phyloP scores from a whole-genome alignment of 2,888 invertebrate species.

The Chrysodeixis includens region DNA sequence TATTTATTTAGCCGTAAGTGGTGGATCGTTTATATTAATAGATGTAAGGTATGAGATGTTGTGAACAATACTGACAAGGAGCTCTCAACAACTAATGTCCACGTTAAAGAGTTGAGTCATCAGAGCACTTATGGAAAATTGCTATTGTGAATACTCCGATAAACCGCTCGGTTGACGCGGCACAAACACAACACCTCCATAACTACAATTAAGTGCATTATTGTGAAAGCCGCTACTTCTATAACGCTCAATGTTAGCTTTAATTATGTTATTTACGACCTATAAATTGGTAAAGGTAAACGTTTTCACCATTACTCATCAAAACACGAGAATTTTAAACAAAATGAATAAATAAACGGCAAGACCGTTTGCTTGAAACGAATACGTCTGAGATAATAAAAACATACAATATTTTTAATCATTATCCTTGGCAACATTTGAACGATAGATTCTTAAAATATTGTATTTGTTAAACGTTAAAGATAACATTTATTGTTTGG shows the following conservation, averaged over 20 bases:
- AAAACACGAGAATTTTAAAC: slow-evolving; percentile 3
- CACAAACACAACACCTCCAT: slow-evolving; percentile 19
- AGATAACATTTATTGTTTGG: slow-evolving; percentile 13
- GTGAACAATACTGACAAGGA: slow-evolving; percentile 27
- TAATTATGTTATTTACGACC: slow-evolving; percentile 12
- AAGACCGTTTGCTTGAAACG: neutral
- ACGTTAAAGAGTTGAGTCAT: slow-evolving; percentile 38
- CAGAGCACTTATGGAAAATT: slow-evolving; percentile 43
- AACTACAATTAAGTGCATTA: slow-evolving; percentile 36
- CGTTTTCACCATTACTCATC: neutral
- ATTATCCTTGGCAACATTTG: slow-evolving; percentile 17
- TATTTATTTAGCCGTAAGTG: slow-evolving; percentile 28
- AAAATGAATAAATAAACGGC: neutral
- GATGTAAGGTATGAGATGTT: slow-evolving; percentile 7
- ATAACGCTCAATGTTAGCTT: slow-evolving; percentile 6
- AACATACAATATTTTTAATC: slow-evolving; percentile 4
- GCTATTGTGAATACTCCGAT: slow-evolving; percentile 33
- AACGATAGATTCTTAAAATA: slow-evolving; percentile 9
- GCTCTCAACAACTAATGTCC: slow-evolving; percentile 21
- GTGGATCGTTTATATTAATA: slow-evolving; percentile 25
- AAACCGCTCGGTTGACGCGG: slow-evolving; percentile 22
- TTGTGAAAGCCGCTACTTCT: slow-evolving; percentile 30
- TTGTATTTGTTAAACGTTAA: neutral
- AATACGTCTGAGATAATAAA: slow-evolving; percentile 1
- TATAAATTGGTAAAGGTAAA: slow-evolving; percentile 1